Evolutionary conservation across 2,888 invertebrate species (phyloP).

Genomic region (Caenorhabditis sp.): DNA sequence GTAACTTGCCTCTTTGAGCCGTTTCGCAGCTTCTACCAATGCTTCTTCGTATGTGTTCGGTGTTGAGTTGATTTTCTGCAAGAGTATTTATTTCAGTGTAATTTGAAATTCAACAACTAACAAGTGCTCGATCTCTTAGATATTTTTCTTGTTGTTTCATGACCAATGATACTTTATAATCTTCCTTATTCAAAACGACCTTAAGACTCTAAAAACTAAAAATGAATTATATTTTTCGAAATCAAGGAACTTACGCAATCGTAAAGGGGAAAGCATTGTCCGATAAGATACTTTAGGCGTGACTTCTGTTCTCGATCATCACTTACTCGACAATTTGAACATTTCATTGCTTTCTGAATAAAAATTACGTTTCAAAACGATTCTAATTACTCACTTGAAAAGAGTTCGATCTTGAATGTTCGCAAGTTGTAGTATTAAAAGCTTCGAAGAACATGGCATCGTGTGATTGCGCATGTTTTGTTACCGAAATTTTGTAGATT

Average conservation of each 20-base stretch:
- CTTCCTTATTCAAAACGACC: neutral
- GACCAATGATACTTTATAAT: neutral
- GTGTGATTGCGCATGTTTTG: neutral
- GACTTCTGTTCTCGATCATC: neutral
- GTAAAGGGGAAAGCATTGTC: neutral
- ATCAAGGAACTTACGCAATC: neutral
- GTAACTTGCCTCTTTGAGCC: neutral
- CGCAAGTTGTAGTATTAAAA: neutral
- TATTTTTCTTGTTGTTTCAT: neutral
- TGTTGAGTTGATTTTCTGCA: neutral
- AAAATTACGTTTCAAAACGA: no score
- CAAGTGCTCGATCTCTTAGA: neutral
- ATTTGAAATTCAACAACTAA: no score
- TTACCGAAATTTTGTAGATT: neutral
- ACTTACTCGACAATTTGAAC: neutral
- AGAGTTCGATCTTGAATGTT: neutral
- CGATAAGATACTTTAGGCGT: neutral
- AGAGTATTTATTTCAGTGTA: no score
- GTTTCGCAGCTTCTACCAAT: neutral
- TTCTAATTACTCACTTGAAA: neutral
- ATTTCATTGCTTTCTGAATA: neutral
- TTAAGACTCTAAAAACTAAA: neutral
- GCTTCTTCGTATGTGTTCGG: neutral
- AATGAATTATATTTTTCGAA: neutral
- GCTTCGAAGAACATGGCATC: neutral